Evolutionary conservation across 2,888 invertebrate species (phyloP).

Genomic region (Lasioglossum figueresi): DNA sequence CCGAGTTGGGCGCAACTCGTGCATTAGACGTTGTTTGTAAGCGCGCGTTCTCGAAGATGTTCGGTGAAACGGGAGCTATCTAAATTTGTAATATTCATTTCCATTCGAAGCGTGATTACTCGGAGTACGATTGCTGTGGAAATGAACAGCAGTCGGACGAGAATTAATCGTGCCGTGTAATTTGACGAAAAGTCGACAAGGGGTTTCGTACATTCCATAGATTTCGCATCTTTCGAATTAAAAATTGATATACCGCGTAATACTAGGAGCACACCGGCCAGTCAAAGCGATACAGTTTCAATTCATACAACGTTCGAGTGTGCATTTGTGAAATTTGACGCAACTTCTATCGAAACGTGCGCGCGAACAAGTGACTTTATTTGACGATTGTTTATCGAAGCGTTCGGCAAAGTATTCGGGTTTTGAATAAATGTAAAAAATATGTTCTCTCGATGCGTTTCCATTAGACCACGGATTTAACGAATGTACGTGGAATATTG

Average conservation of each 20-base stretch:
- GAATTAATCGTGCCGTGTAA: background rate
- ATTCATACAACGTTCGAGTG: background rate
- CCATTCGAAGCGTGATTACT: background rate
- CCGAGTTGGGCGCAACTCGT: background rate
- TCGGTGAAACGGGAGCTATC: background rate
- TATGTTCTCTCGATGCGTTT: background rate
- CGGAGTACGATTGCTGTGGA: background rate
- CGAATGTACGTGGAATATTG: background rate
- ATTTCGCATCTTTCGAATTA: background rate
- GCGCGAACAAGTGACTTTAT: background rate
- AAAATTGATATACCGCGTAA: background rate
- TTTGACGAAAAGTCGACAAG: background rate
- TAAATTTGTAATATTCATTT: background rate
- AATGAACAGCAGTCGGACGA: background rate
- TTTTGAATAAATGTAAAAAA: background rate
- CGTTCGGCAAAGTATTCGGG: background rate
- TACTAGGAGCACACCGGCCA: background rate
- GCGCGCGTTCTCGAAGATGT: background rate
- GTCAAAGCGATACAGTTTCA: background rate
- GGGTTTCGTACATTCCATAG: background rate
- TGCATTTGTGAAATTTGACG: background rate
- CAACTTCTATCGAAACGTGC: background rate
- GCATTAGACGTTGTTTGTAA: background rate
- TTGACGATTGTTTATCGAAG: background rate
- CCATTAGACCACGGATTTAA: background rate